These are phyloP conservation scores for Pangasius macronema DNA, from an alignment of 2,797 vertebrate genomes.

Conservation along the genomic window DNA sequence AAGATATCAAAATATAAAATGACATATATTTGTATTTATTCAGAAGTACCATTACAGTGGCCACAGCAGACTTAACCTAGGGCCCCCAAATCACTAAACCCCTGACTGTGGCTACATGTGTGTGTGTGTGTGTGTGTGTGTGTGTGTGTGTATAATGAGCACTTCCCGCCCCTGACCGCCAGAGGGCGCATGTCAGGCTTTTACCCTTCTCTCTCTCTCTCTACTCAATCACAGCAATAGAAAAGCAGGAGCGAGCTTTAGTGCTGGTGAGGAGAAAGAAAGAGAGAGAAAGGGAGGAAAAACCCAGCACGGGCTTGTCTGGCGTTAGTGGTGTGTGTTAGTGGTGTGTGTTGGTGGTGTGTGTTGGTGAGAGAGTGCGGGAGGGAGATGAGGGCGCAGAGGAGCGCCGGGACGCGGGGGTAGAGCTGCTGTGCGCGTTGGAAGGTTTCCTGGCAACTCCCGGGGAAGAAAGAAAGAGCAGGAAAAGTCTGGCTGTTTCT, in stretches of 20 bases:
- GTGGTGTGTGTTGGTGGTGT: background rate
- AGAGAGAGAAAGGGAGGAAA: background rate
- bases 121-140: background rate
- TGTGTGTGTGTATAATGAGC: background rate
- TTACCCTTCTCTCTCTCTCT: background rate
- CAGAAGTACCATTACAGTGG: no score
- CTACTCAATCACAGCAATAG: conserved; percentile 53
- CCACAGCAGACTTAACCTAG: no score
- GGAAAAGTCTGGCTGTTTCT: conserved; percentile 23
- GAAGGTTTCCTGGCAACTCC: conserved; percentile 53
- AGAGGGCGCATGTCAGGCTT: conserved; percentile 8
- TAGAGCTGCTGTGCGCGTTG: conserved; percentile 22
- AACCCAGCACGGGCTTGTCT: background rate
- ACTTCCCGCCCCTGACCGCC: conserved; percentile 17
- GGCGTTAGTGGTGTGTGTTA: background rate
- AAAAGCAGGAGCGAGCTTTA: conserved; percentile 40
- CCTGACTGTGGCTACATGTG: background rate
- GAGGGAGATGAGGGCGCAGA: conserved; percentile 1
- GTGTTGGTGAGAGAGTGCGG: background rate
- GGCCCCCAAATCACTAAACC: no score
- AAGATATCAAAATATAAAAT: background rate
- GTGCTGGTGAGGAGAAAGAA: background rate
- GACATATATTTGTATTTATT: background rate
- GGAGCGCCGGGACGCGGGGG: background rate
- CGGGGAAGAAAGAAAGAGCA: conserved; percentile 15